These are phyloP conservation scores for Regulus satrapa DNA, from an alignment of 2,113 vertebrate genomes.

Conservation along the genomic window DNA sequence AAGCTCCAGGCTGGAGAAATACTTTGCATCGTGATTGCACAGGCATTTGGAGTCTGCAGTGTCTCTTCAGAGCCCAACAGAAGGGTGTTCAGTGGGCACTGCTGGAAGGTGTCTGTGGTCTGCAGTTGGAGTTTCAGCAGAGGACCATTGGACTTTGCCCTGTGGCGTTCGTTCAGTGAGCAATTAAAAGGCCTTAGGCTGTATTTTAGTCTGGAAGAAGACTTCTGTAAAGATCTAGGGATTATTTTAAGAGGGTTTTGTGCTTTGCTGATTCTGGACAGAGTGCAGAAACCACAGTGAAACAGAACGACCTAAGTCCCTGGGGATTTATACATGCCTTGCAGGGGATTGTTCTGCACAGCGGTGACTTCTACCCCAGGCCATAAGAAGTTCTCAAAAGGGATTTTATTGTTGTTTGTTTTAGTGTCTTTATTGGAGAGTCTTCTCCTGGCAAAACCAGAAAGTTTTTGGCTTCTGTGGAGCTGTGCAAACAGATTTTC, in stretches of 20 bases:
- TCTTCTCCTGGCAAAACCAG: neutral
- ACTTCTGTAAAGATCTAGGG: neutral
- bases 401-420: neutral
- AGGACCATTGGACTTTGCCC: neutral
- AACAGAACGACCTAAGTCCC: neutral
- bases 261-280: neutral
- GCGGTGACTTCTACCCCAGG: neutral
- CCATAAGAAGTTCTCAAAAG: neutral
- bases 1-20: neutral
- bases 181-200: neutral
- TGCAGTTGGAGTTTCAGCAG: neutral
- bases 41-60: neutral
- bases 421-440: neutral
- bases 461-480: neutral
- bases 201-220: neutral
- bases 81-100: neutral
- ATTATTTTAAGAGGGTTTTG: neutral
- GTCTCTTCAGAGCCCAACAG: neutral
- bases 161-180: neutral
- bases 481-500: neutral
- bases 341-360: neutral
- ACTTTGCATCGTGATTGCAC: neutral
- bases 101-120: neutral
- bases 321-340: rapidly evolving
- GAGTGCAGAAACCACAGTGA: neutral